Evolutionary conservation across 2,113 vertebrate species (phyloP).

Genomic region (Malaclemys terrapin): DNA sequence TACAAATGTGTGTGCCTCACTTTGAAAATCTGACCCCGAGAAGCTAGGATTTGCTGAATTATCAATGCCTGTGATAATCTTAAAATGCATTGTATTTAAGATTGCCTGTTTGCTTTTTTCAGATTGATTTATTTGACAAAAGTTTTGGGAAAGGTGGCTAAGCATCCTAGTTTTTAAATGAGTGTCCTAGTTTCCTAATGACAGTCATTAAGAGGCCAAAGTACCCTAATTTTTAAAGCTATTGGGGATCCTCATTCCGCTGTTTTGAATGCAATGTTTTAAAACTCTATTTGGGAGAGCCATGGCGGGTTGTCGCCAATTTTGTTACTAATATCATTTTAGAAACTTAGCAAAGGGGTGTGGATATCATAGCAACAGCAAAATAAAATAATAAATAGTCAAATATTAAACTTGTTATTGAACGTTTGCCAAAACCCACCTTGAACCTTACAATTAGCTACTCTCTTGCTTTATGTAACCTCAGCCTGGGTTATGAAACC

Average conservation of each 20-base stretch:
- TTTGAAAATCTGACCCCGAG: not conserved
- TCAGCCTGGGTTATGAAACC: not conserved
- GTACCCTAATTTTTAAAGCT: slow-evolving; percentile 9
- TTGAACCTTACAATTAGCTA: not conserved
- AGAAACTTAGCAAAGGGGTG: not conserved
- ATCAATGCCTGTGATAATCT: not conserved
- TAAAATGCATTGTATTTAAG: not conserved
- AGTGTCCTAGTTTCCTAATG: not conserved
- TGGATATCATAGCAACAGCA: slow-evolving; percentile 2
- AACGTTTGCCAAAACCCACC: not conserved
- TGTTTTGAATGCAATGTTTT: not conserved
- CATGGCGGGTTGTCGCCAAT: not conserved
- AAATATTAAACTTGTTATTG: not conserved
- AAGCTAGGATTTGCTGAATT: not conserved
- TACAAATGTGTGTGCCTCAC: not conserved
- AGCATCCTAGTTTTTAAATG: slow-evolving; percentile 21
- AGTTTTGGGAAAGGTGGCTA: not conserved
- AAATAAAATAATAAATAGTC: slow-evolving; percentile 25
- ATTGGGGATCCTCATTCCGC: not conserved
- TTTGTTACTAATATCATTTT: not conserved
- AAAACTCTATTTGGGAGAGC: not conserved
- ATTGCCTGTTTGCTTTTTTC: not conserved
- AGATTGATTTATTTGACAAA: not conserved
- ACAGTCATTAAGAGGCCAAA: not conserved
- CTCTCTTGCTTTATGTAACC: not conserved